Base-by-base conservation (phyloP, 1,140 invertebrate species). In the Phymorhynchus buccinoides region DNA sequence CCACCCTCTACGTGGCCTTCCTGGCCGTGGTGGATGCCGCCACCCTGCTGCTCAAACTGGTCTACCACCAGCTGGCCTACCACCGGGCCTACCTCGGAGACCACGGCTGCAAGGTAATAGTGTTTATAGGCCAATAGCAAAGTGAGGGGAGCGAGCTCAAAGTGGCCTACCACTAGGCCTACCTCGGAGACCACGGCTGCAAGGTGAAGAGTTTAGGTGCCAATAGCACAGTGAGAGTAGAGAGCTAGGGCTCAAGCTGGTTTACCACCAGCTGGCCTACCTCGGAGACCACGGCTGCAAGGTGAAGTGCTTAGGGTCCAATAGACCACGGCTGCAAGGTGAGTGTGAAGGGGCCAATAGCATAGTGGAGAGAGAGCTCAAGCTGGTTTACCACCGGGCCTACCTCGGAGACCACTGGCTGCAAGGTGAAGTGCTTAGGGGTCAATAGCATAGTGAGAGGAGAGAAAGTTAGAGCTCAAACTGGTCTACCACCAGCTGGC, bases 1-100 rank as follows among this genome's bases (percentile, higher is more conserved):
- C 89, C 16, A 86, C 86, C 30, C 27, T 90, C 1, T 90, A 88
- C 80, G 90, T 91, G 85, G 84, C 84, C 22, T 80, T 89, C 16
- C 80, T 91, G 56, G 89, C 90, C 2, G 68, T 86, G 0, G 82
- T 88, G n/a, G 90, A 91, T 71, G 56, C 83, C 14, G 3, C 84
- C 16, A 87, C 86, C n/a, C 66, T 91, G 12, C 48, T 87, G 16
- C 52, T 90, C 12, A 90, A 89, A 79, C 41, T 89, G 30, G 30
- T 86, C 3, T 87, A 88, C 52, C 73, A 90, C 12, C 86, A 87
- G 16, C 48, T 86, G 6, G 42, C 84, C 35, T 80, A 88, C 2
- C 44, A 87, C 52, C 52, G 88, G 35, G 66, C 89, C 16, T 71
- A 83, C 32, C 68, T 91, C 18, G 88, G 80, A 22, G 86, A 88